A percentile compares a stretch with the other conserved stretches of the same genome.
Conservation (phyloP, 2,113 vertebrate species). For the Rattus rattus region DNA sequence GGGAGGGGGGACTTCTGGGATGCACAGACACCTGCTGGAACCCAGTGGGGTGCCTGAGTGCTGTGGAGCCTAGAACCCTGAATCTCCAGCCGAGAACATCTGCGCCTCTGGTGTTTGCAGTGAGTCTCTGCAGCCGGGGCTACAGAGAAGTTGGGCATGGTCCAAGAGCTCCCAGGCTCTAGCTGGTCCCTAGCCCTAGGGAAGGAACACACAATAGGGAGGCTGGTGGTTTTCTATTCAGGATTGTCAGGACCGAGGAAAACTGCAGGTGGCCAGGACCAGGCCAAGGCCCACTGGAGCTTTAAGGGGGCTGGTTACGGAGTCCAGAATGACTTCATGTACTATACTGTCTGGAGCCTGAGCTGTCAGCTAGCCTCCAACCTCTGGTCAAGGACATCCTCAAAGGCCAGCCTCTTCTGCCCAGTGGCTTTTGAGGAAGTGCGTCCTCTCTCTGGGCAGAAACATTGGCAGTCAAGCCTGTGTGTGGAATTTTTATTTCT, state of each 20-base stretch:
- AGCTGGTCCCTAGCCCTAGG: neutral
- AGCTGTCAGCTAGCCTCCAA: neutral
- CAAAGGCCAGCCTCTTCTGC: neutral
- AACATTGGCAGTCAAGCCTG: slow-evolving; percentile 77
- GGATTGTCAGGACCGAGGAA: neutral
- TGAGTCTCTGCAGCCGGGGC: neutral
- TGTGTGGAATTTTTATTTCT: slow-evolving; percentile 83
- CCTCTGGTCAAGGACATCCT: neutral
- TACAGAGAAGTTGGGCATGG: neutral
- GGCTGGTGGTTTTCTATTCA: neutral
- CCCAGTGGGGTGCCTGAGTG: neutral
- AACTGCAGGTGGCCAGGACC: neutral
- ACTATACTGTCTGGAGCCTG: neutral
- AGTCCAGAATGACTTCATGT: neutral
- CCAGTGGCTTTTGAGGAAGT: slow-evolving; percentile 55
- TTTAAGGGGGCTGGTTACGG: neutral
- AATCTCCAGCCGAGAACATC: neutral
- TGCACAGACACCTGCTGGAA: too few species aligned
- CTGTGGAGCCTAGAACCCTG: neutral
- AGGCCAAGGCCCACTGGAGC: neutral
- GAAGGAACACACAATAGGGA: accelerated
- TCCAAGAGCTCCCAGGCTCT: neutral
- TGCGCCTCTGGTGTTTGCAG: neutral
- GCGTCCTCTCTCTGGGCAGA: slow-evolving; percentile 72
- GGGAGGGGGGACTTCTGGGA: neutral